These are phyloP conservation scores for Ptilorrhoa leucosticta DNA, from an alignment of 2,113 vertebrate genomes.

Conservation along the genomic window DNA sequence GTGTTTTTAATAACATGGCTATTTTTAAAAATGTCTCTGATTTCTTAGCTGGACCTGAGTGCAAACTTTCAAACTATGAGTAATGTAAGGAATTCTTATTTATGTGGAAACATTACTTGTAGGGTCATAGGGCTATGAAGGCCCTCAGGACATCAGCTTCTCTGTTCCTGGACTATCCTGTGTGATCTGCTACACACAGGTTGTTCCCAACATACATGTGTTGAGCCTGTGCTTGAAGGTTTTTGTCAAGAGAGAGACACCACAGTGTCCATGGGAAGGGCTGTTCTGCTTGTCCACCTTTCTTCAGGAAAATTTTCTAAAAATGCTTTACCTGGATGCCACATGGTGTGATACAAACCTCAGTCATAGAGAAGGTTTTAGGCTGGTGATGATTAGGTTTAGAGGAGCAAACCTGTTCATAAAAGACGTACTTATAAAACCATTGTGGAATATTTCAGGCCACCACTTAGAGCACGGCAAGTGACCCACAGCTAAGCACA, in stretches of 20 bases:
- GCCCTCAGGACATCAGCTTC: neutral
- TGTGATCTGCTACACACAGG: neutral
- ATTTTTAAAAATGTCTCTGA: neutral
- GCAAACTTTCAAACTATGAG: neutral
- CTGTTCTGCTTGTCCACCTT: neutral
- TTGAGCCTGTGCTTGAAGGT: neutral
- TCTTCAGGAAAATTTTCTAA: neutral
- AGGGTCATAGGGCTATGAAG: neutral
- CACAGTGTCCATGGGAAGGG: neutral
- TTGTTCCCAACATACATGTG: neutral
- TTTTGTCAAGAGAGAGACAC: neutral
- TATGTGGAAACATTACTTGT: neutral
- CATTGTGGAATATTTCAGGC: neutral
- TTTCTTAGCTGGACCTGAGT: neutral
- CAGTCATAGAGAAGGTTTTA: neutral
- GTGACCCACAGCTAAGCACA: neutral
- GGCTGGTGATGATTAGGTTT: neutral
- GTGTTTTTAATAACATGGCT: neutral
- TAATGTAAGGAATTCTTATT: neutral
- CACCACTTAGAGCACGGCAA: neutral
- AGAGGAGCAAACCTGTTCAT: neutral
- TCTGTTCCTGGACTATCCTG: neutral
- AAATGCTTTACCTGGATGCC: neutral
- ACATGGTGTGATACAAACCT: neutral
- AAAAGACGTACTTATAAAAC: neutral